These are phyloP conservation scores for Styela clava DNA, from an alignment of 23 tunicate species.

Conservation along the genomic window DNA sequence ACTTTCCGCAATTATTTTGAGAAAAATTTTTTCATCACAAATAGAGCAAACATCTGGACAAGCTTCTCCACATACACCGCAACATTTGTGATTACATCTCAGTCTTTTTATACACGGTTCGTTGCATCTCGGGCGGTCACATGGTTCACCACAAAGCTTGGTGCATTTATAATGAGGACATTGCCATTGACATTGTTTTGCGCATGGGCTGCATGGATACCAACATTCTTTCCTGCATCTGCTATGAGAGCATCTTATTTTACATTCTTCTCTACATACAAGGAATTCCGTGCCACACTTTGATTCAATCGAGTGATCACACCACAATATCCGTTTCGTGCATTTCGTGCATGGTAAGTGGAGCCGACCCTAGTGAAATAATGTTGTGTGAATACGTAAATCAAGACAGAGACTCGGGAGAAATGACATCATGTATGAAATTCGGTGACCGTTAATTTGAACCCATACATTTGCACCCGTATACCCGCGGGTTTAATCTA, in stretches of 20 bases:
- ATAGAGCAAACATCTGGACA: slow-evolving; percentile 21
- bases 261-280: background rate
- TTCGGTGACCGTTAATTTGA: too few species aligned
- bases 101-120: background rate
- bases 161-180: slow-evolving; percentile 10
- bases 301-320: slow-evolving; percentile 82
- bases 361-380: slow-evolving; percentile 46
- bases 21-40: background rate
- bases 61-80: slow-evolving; percentile 15
- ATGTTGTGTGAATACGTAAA: too few species aligned
- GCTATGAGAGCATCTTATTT: slow-evolving; percentile 10
- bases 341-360: slow-evolving; percentile 69
- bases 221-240: background rate
- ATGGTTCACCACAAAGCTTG: slow-evolving; percentile 9
- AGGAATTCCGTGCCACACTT: slow-evolving; percentile 30
- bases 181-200: background rate
- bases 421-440: too few species aligned
- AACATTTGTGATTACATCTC: background rate
- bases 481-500: too few species aligned
- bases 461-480: too few species aligned
- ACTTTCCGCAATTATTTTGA: background rate
- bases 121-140: slow-evolving; percentile 17
- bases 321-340: slow-evolving; percentile 39
- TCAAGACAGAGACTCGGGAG: too few species aligned
- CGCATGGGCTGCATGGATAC: slow-evolving; percentile 16